Evolutionary conservation across 2,888 invertebrate genomes (phyloP).

Genomic region (Cordilura impudica): DNA sequence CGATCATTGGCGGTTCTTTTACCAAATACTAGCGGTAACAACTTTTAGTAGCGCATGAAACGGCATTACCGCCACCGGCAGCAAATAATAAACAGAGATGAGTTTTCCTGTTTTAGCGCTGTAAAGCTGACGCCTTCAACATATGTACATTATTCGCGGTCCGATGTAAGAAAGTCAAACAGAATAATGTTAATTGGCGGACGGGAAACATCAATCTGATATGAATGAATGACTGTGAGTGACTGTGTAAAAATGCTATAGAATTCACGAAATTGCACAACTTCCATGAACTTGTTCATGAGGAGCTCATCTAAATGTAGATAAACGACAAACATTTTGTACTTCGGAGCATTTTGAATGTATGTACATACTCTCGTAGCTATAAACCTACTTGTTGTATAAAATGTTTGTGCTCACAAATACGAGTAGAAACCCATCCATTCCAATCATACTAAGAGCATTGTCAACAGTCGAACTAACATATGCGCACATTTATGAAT

Average conservation of each 20-base stretch:
- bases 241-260: conserved; percentile 6
- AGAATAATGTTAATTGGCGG: too few species aligned
- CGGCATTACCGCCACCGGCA: background rate
- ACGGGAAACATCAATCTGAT: background rate
- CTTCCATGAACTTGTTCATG: conserved; percentile 45
- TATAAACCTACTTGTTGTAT: too few species aligned
- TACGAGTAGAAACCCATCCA: too few species aligned
- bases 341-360: too few species aligned
- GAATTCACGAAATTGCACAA: conserved; percentile 41
- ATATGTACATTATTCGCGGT: background rate
- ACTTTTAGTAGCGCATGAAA: background rate
- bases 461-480: too few species aligned
- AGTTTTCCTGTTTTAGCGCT: background rate
- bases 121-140: background rate
- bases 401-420: too few species aligned
- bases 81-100: background rate
- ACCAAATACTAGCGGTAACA: background rate
- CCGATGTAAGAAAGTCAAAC: background rate
- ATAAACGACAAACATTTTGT: background rate
- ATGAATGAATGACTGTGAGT: background rate
- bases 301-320: conserved; percentile 22
- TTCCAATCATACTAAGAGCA: too few species aligned
- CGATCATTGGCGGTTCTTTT: background rate
- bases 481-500: too few species aligned
- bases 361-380: too few species aligned